These are phyloP conservation scores for Adelognathus sp. DNA, from an alignment of 2,888 invertebrate species.

Conservation along the genomic window DNA sequence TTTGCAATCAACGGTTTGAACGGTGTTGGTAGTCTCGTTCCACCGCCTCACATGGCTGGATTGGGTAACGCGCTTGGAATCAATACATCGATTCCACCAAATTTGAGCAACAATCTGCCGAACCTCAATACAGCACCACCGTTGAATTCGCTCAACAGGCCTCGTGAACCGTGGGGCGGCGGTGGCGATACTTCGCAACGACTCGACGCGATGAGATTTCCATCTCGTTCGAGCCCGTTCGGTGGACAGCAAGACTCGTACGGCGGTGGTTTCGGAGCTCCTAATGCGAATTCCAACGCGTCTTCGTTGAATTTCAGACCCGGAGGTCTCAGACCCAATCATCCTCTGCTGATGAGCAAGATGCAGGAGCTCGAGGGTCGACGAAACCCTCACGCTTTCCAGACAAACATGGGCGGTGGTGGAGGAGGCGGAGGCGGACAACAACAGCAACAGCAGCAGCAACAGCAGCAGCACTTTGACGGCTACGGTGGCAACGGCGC, in stretches of 20 bases:
- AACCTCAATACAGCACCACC: slow-evolving; percentile 55
- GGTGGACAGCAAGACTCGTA: slow-evolving; percentile 63
- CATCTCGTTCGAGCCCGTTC: slow-evolving; percentile 68
- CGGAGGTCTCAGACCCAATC: slow-evolving; percentile 79
- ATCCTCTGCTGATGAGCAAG: slow-evolving; percentile 64
- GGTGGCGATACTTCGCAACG: slow-evolving; percentile 61
- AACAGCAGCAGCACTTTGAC: slow-evolving; percentile 51
- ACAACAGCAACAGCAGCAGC: too few relatives aligned
- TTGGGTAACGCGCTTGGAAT: slow-evolving; percentile 66
- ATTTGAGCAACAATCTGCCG: slow-evolving; percentile 59
- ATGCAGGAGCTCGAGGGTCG: slow-evolving; percentile 82
- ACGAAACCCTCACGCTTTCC: slow-evolving; percentile 84
- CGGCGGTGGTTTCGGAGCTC: slow-evolving; percentile 65
- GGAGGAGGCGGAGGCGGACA: too few relatives aligned
- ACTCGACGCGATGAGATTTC: slow-evolving; percentile 60
- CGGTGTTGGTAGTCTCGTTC: slow-evolving; percentile 72
- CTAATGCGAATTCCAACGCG: slow-evolving; percentile 48
- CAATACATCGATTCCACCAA: slow-evolving; percentile 61
- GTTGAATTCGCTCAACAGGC: slow-evolving; percentile 58
- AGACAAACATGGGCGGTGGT: slow-evolving; percentile 62
- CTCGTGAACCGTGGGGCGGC: slow-evolving; percentile 65
- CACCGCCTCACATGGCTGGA: slow-evolving; percentile 67
- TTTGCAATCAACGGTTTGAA: slow-evolving; percentile 76
- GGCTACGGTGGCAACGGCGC: slow-evolving; percentile 62
- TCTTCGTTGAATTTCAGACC: slow-evolving; percentile 77